These are phyloP conservation scores for Barypeithes pellucidus DNA, from an alignment of 2,888 invertebrate species.

Conservation along the genomic window DNA sequence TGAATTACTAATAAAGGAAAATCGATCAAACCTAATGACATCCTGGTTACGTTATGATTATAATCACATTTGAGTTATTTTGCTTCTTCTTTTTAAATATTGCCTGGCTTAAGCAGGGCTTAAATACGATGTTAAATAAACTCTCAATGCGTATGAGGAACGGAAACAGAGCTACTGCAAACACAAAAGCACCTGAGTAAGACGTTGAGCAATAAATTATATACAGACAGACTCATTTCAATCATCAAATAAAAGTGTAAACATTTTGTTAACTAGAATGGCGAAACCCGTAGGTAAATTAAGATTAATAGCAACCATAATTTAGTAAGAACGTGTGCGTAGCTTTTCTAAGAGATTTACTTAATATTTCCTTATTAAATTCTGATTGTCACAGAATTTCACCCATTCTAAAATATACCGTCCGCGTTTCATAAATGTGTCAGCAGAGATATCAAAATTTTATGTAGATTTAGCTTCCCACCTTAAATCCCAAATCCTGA, in stretches of 20 bases:
- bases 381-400: constrained; percentile 1
- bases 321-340: background rate
- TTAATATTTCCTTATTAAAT: constrained; percentile 7
- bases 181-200: too few relatives aligned
- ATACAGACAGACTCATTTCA: too few relatives aligned
- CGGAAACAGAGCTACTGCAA: too few relatives aligned
- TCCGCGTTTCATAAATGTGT: constrained; percentile 27
- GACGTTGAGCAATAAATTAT: too few relatives aligned
- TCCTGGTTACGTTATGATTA: background rate
- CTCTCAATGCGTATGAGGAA: too few relatives aligned
- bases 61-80: background rate
- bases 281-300: too few relatives aligned
- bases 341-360: background rate
- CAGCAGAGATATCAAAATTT: constrained; percentile 46
- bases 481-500: constrained; percentile 50
- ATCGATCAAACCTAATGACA: background rate
- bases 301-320: background rate
- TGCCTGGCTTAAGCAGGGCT: too few relatives aligned
- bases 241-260: too few relatives aligned
- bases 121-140: too few relatives aligned
- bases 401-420: constrained; percentile 2
- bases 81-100: background rate
- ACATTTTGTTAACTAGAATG: too few relatives aligned
- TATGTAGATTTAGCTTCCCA: constrained; percentile 45
- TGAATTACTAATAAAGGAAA: background rate